Evolutionary conservation across 64 coral and sea anemone species (phyloP), one percentile per base, ranked within the genome.

Genomic region (Montipora foliosa): DNA sequence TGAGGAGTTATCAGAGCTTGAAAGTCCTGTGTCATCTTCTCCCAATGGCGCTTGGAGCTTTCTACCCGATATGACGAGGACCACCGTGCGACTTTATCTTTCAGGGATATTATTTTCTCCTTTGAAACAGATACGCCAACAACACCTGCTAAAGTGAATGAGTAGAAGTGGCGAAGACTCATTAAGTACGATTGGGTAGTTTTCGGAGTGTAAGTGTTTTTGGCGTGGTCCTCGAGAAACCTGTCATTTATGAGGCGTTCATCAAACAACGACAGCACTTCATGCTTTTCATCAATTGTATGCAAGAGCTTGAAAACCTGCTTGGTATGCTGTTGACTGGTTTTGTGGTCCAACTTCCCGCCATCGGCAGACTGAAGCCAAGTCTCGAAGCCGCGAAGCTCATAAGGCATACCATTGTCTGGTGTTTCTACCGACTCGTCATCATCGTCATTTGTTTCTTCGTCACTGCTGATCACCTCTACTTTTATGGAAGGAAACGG

Each of bases 1-100:
- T 92, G 66, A 44, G 90, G 90, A 82, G 90, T 82, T 19, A 92
- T 70, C 44, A 84, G 25, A 50, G 45, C 51, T 15, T 83, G 44
- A 21, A 91, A 75, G 50, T 91, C 89, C 81, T 92, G 49, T 22
- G 83, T 47, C 90, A 83, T 92, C 53, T 83, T 92, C 49, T 92
- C 79, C 90, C 79, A 83, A 49, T 92, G 89, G 45, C 90, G 78
- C 67, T 73, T 74, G 90, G 60, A 21, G 67, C 51, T 51, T 9
- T 79, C 16, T n/a, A 67, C 14, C 8, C 51, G 67, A 83, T 9
- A 83, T 60, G 90, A 22, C 5, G 62, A 69, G 37, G 67, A 92
- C 90, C 90, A 92, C 47, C 90, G 47, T 48, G 19, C 45, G 70
- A 92, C 60, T 57, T 75, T 92, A 45, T 83, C 90, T 69, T 46